Conservation (phyloP, 1,140 invertebrate species). For the Cydia pomonella region DNA sequence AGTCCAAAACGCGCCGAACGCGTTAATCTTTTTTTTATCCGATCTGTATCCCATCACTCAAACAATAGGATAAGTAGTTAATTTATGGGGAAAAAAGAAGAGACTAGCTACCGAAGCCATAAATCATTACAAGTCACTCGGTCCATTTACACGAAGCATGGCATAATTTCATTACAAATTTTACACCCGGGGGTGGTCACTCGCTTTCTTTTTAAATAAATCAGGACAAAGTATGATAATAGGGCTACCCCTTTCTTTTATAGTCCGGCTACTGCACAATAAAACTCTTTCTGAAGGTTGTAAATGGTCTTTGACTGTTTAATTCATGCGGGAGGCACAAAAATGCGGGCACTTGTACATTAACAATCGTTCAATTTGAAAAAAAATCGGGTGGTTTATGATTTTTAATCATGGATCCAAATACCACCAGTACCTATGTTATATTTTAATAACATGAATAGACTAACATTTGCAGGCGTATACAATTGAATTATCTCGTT, state of each 20-base stretch:
- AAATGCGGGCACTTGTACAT: slow-evolving; percentile 21
- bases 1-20: slow-evolving; percentile 13
- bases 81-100: slow-evolving; percentile 12
- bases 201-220: slow-evolving; percentile 38
- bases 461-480: background rate
- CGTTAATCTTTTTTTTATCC: slow-evolving; percentile 14
- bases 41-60: slow-evolving; percentile 11
- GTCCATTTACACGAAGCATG: slow-evolving; percentile 39
- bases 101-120: slow-evolving; percentile 42
- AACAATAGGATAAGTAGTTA: background rate
- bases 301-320: slow-evolving; percentile 39
- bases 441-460: background rate
- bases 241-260: slow-evolving; percentile 53
- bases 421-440: background rate
- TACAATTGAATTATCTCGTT: no score
- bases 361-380: background rate
- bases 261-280: slow-evolving; percentile 61
- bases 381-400: background rate
- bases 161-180: slow-evolving; percentile 44
- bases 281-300: slow-evolving; percentile 58
- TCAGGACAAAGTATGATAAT: slow-evolving; percentile 38
- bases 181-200: slow-evolving; percentile 47
- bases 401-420: background rate
- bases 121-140: slow-evolving; percentile 41
- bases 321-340: background rate